phyloP scores from a whole-genome alignment of 2,797 vertebrate species.

The Pristis pectinata region DNA sequence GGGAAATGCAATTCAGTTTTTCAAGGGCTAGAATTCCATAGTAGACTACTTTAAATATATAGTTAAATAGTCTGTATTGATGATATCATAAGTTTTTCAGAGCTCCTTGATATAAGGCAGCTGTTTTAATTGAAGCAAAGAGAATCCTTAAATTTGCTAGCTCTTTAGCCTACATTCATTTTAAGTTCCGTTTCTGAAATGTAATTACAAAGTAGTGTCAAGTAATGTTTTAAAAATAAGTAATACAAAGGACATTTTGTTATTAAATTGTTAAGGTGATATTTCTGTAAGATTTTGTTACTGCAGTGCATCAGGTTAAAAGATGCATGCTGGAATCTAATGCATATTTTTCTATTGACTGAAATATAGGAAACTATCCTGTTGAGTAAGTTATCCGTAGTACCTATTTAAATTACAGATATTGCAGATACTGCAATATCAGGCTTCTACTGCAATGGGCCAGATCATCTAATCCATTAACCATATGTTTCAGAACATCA shows the following conservation, averaged over 20 bases:
- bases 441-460: too few relatives aligned
- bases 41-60: neutral
- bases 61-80: neutral
- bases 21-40: too few relatives aligned
- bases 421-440: too few relatives aligned
- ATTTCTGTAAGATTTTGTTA: neutral
- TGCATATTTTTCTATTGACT: neutral
- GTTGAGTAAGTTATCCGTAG: neutral
- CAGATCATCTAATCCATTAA: too few relatives aligned
- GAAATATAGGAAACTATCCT: neutral
- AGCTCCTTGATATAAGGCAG: neutral
- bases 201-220: neutral
- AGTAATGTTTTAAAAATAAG: neutral
- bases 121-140: neutral
- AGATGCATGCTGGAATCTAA: neutral
- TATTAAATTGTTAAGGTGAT: neutral
- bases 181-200: neutral
- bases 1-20: too few relatives aligned
- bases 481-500: too few relatives aligned
- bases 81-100: neutral
- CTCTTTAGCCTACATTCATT: neutral
- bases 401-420: too few relatives aligned
- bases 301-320: neutral
- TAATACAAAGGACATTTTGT: neutral
- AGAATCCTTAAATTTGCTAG: neutral